Conservation (phyloP, 1,140 invertebrate genomes). For the Charaxes varanes region DNA sequence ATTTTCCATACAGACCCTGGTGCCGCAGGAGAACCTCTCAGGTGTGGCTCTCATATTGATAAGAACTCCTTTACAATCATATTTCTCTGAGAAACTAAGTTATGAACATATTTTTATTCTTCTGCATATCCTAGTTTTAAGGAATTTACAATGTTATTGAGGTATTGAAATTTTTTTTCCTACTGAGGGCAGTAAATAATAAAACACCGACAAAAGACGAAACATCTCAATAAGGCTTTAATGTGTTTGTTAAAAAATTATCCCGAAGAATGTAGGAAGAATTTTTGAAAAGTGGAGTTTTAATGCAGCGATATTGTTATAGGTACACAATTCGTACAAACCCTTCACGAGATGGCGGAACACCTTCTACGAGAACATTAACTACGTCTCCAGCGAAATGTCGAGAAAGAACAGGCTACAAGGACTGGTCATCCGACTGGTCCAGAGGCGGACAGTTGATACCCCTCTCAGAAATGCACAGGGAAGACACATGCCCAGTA, state of each 20-base stretch:
- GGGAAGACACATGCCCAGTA: conserved; percentile 78
- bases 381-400: conserved; percentile 80
- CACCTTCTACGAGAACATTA: conserved; percentile 78
- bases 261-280: too few relatives aligned
- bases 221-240: too few relatives aligned
- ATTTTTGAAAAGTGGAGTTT: conserved; percentile 2
- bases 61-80: too few relatives aligned
- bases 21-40: conserved; percentile 71
- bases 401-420: conserved; percentile 73
- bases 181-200: too few relatives aligned
- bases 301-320: conserved; percentile 2
- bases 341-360: conserved; percentile 75
- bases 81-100: too few relatives aligned
- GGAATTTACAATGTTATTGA: too few relatives aligned
- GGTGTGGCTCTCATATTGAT: conserved; percentile 61
- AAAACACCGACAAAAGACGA: too few relatives aligned
- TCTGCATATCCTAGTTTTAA: too few relatives aligned
- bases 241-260: too few relatives aligned
- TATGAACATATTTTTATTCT: too few relatives aligned
- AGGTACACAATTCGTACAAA: conserved; percentile 84
- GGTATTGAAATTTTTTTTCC: too few relatives aligned
- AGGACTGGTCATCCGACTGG: conserved; percentile 73
- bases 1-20: conserved; percentile 76
- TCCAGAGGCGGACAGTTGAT: conserved; percentile 77
- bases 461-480: conserved; percentile 75